phyloP scores from a whole-genome alignment of 2,797 vertebrate genomes.

The Sebastes itinus region DNA sequence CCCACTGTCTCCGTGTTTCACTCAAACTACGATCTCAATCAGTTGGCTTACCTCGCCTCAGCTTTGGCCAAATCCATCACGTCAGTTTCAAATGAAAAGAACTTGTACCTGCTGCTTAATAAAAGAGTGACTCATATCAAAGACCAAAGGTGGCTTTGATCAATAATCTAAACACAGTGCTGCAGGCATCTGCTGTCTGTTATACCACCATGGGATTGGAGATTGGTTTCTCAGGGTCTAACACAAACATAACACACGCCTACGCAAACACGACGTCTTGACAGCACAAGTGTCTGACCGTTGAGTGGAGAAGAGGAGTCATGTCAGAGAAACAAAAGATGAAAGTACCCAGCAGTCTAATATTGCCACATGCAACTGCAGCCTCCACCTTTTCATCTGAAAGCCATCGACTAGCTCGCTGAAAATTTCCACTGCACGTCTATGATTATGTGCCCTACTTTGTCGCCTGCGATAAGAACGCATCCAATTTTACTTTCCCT shows the following conservation, averaged over 20 bases:
- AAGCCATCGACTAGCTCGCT: neutral
- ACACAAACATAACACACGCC: neutral
- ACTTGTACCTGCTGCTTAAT: neutral
- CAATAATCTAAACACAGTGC: slow-evolving; percentile 20
- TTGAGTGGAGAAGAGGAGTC: neutral
- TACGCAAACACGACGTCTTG: neutral
- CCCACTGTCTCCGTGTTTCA: slow-evolving; percentile 42
- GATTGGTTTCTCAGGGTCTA: slow-evolving; percentile 6
- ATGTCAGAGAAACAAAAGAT: slow-evolving; percentile 1
- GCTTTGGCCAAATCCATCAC: slow-evolving; percentile 1
- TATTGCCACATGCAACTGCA: neutral
- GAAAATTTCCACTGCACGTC: neutral
- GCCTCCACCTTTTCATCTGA: slow-evolving; percentile 10
- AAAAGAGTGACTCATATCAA: slow-evolving; percentile 3
- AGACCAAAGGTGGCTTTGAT: slow-evolving; percentile 37
- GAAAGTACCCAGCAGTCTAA: neutral
- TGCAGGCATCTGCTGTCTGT: slow-evolving; percentile 2
- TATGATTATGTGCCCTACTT: slow-evolving; percentile 38
- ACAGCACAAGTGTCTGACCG: neutral
- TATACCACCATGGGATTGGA: neutral
- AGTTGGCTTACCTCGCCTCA: neutral
- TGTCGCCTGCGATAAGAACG: slow-evolving; percentile 40
- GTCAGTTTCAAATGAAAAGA: slow-evolving; percentile 20
- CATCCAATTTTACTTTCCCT: slow-evolving; percentile 47
- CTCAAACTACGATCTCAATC: slow-evolving; percentile 28